Percentiles rank a stretch among this genome's conserved stretches.
phyloP scores from a whole-genome alignment of 2,888 invertebrate species.

The Ornithoptera alexandrae region DNA sequence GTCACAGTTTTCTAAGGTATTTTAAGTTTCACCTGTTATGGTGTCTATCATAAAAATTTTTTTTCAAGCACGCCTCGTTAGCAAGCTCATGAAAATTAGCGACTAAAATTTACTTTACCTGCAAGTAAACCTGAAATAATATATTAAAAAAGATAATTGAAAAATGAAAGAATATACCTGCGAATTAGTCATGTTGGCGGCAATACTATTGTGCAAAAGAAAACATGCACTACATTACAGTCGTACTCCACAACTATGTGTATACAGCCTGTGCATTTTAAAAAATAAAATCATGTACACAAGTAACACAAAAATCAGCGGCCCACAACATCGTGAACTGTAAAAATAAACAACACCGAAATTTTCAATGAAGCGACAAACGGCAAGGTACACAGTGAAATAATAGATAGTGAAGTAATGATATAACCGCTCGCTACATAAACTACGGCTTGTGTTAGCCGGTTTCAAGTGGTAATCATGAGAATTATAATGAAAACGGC shows the following conservation, averaged over 20 bases:
- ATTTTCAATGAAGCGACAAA: conserved; percentile 66
- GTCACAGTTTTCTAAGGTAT: neutral
- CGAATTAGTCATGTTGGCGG: conserved; percentile 81
- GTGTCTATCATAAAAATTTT: neutral
- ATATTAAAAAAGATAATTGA: conserved; percentile 49
- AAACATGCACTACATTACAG: conserved; percentile 75
- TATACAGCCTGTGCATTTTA: conserved; percentile 69
- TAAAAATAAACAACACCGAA: conserved; percentile 67
- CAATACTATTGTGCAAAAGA: conserved; percentile 67
- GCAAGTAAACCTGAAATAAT: conserved; percentile 33
- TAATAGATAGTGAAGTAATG: conserved; percentile 57
- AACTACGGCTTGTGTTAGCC: conserved; percentile 45
- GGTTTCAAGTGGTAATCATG: conserved; percentile 52
- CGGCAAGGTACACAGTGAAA: conserved; percentile 63
- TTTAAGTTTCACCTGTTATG: neutral
- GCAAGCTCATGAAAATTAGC: conserved; percentile 1
- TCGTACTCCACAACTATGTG: conserved; percentile 67
- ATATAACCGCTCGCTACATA: conserved; percentile 41
- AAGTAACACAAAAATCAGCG: conserved; percentile 67
- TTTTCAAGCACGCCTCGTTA: conserved; percentile 4
- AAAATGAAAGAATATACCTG: conserved; percentile 73
- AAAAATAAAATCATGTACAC: conserved; percentile 64
- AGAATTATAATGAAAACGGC: conserved; percentile 52
- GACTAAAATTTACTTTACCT: conserved; percentile 8
- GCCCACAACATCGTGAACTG: conserved; percentile 73